These are phyloP conservation scores for Channallabes apus DNA, from an alignment of 2,797 vertebrate species.

Conservation along the genomic window DNA sequence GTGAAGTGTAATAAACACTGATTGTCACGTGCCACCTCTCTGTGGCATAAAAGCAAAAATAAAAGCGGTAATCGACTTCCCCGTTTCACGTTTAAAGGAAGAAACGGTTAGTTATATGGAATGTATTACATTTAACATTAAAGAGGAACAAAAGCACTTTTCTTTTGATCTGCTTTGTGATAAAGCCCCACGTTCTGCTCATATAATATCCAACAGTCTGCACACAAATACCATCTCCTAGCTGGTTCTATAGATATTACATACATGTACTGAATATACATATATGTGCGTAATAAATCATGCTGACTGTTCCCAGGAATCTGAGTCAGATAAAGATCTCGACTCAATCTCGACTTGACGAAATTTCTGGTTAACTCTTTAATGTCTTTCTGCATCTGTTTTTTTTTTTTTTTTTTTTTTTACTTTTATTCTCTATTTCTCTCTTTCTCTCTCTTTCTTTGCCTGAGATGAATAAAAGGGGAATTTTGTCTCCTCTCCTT, in stretches of 20 bases:
- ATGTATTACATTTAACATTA: constrained; percentile 13
- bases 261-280: not conserved
- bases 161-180: not conserved
- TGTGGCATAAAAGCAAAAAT: not conserved
- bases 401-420: constrained; percentile 32
- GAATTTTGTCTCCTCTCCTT: constrained; percentile 64
- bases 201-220: not conserved
- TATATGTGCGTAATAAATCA: not conserved
- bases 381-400: constrained; percentile 55
- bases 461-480: constrained; percentile 75
- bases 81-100: constrained; percentile 6
- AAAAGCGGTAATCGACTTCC: not conserved
- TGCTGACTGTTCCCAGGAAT: constrained; percentile 60
- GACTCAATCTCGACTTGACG: constrained; percentile 44
- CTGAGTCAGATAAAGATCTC: constrained; percentile 67
- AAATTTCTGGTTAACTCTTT: constrained; percentile 64
- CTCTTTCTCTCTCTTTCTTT: constrained; percentile 62
- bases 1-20: not conserved
- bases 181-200: not conserved
- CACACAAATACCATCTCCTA: not conserved
- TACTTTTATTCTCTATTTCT: constrained; percentile 33
- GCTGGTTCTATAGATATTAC: not conserved
- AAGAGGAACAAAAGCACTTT: constrained; percentile 14
- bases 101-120: constrained; percentile 1
- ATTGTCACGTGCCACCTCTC: not conserved